These are phyloP conservation scores for Mnemiopsis leidyi DNA, from an alignment of 37 sponge, comb jelly and placozoan species.

Conservation along the genomic window DNA sequence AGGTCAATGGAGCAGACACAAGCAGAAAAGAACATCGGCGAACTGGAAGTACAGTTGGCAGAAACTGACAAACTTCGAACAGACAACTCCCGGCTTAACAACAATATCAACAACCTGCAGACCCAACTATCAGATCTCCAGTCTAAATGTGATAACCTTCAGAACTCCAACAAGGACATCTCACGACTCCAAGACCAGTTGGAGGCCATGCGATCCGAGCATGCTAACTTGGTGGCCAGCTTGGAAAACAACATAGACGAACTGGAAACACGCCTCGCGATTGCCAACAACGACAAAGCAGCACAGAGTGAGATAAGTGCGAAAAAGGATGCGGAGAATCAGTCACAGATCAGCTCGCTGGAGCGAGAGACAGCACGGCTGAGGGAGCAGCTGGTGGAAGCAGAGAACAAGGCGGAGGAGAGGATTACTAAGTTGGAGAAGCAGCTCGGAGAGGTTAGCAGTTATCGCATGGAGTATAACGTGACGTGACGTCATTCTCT, in stretches of 20 bases:
- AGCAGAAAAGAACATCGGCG: conserved; percentile 1
- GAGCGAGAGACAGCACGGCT: not conserved
- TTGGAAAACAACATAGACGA: not conserved
- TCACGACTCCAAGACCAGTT: not conserved
- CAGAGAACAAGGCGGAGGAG: conserved; percentile 20
- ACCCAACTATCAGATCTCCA: not conserved
- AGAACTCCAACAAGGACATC: not conserved
- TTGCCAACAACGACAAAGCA: not conserved
- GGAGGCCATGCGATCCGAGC: not conserved
- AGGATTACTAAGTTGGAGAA: not conserved
- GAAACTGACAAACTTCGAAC: conserved; percentile 12
- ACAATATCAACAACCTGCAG: not conserved
- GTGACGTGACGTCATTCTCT: not conserved
- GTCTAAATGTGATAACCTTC: not conserved
- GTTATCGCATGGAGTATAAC: not conserved
- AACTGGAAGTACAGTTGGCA: not conserved
- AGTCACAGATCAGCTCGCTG: not conserved
- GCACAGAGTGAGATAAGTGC: not conserved
- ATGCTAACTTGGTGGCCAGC: not conserved
- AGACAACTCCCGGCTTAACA: not conserved
- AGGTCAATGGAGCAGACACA: conserved; percentile 29
- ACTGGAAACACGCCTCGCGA: not conserved
- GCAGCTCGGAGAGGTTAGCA: conserved; percentile 38
- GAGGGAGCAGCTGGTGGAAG: not conserved
- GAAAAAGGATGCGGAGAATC: conserved; percentile 14